Evolutionary conservation across 30 jellyfish, hydroid and myxozoan species (phyloP), one percentile per base, ranked within the genome.

Genomic region (Cassiopea xamachana): DNA sequence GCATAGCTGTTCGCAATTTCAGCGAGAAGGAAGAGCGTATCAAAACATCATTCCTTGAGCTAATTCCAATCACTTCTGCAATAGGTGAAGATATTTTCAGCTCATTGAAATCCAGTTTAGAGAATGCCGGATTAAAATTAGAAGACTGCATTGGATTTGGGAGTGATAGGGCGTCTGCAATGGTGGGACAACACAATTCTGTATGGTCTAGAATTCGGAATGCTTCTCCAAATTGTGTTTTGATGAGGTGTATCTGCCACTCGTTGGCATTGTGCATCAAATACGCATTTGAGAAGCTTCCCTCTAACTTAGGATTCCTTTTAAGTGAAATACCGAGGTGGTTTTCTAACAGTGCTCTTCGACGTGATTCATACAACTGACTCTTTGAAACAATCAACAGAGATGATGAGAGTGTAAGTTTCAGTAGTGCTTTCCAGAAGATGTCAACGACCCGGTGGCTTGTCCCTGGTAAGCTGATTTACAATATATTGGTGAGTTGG

Each of bases 151-250:
- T 82, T 48, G 89, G 85, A 64, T 82, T 27, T 73, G 93, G 76
- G 47, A 49, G 87, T 27, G 97, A 88, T 87, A 87, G 97, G 14
- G 97, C 97, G 60, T 61, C 96, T 13, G 82, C 10, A 50, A 92
- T 87, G 98, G 90, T 88, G 7, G 97, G 97, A 43, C 86, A 85
- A 51, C 81, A 86, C 46, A 86, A 84, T 84, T 91, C 96, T 18
- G 93, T 91, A 4, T 92, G 98, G 93, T 69, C 96, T 7, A 84
- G 93, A 79, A 60, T 91, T 55, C 44, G 55, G 46, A 80, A 55
- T 61, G 89, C 15, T 49, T 51, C 97, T 27, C 96, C 96, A 59
- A 77, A 78, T 51, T 91, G 97, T 77, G 50, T 91, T 45, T 92
- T 59, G 64, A 48, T 84, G 89, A 91, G 85, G 79, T 91, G 96